Base-by-base conservation (phyloP, 2,888 invertebrate species). In the Sarcophaga subvicina region DNA sequence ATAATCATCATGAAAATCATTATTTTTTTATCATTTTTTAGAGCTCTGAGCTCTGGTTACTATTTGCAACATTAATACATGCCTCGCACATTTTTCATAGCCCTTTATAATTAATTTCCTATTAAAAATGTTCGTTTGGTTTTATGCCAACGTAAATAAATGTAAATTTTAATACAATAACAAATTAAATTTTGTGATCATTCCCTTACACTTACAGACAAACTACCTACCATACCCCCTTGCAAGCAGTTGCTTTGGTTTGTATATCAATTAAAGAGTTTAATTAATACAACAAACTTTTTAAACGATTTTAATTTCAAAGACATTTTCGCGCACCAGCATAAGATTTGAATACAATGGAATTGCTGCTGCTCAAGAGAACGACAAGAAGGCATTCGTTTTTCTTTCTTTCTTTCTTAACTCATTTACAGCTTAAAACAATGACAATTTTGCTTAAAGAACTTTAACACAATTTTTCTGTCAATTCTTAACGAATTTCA, bases 211-310 rank as follows among this genome's bases (percentile, higher is more conserved):
- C 6, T 37, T 37, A 37, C 37, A 27, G 25, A 49, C 22, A 22
- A 1, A 22, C 49, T 14, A 2, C 49, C 11, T 49, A 22, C 22
- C 2, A 63, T 78, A 37, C n/a, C n/a, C n/a, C n/a, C n/a, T 78
- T 63, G 37, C 0, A 37, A 37, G 37, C 37, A 37, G 37, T 37
- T 37, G 37, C 37, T 70, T 49, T 49, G 49, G 11, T 66, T 66
- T 66, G 82, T 60, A 17, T 66, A n/a, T 8, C 72, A 83, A 83
- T 72, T 78, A 67, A 78, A 67, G 47, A 79, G 70, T 81, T 81
- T 75, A 81, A 83, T 87, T 87, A 83, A 78, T 81, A 81, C 64
- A 66, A 62, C 73, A 78, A 86, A 81, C 83, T 83, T 78, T 17
- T 62, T 75, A 75, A 86, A 87, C 75, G 73, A 20, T 78, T 78